Percentiles rank a stretch among this genome's conserved stretches.
Conservation (phyloP, 2,797 vertebrate genomes). For the Gobionotothen gibberifrons region DNA sequence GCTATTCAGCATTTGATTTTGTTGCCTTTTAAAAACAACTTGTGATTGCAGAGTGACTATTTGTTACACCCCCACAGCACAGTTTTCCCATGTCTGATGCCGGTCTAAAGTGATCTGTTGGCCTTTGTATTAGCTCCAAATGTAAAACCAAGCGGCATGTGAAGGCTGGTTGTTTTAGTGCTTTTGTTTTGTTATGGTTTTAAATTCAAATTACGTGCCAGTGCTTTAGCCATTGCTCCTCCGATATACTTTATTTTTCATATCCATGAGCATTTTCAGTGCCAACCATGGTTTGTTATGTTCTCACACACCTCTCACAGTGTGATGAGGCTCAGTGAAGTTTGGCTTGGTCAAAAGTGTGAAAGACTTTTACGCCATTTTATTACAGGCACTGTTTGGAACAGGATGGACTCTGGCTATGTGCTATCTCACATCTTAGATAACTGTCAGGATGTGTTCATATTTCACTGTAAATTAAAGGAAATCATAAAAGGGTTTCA, state of each 20-base stretch:
- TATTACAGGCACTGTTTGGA: background rate
- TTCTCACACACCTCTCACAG: constrained; percentile 32
- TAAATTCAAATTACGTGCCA: constrained; percentile 37
- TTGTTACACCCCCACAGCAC: constrained; percentile 42
- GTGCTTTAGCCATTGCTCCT: constrained; percentile 37
- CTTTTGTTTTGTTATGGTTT: constrained; percentile 40
- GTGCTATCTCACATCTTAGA: constrained; percentile 14
- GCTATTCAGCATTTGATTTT: constrained; percentile 54
- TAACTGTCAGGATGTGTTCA: constrained; percentile 14
- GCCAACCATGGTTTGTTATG: constrained; percentile 14
- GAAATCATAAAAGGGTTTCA: constrained; percentile 31
- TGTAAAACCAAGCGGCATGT: constrained; percentile 29
- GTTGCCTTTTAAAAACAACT: constrained; percentile 67
- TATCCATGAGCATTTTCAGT: constrained; percentile 18
- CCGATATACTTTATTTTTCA: constrained; percentile 4
- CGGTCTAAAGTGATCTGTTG: constrained; percentile 59
- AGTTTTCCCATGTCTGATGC: constrained; percentile 46
- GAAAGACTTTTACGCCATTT: background rate
- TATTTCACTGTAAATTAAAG: constrained; percentile 31
- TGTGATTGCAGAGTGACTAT: constrained; percentile 56
- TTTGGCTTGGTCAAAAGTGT: constrained; percentile 10
- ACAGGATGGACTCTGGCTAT: constrained; percentile 1
- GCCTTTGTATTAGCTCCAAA: constrained; percentile 55
- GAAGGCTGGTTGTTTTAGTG: constrained; percentile 29
- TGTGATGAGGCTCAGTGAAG: constrained; percentile 2